Conservation (phyloP, 2,888 invertebrate species). For the Cryptocephalus primarius region DNA sequence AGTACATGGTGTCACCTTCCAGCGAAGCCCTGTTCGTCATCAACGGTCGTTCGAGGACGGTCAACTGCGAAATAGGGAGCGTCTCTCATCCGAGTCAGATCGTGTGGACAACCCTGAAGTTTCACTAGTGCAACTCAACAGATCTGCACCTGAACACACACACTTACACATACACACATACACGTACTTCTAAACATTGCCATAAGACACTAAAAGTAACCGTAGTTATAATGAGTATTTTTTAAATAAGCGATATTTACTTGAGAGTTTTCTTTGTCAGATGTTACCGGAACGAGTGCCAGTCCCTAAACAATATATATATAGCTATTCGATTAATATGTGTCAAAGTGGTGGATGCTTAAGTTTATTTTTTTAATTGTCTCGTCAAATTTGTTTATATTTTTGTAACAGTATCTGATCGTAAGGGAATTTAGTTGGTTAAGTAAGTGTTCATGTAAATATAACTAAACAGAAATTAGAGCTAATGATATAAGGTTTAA, state of each 20-base stretch:
- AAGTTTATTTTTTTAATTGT: neutral
- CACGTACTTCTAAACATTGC: neutral
- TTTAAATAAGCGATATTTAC: neutral
- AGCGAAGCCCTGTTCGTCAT: constrained; percentile 59
- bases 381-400: neutral
- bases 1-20: constrained; percentile 62
- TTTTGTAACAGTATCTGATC: neutral
- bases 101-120: constrained; percentile 53
- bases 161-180: neutral
- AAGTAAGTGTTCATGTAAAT: neutral
- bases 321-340: too few relatives aligned
- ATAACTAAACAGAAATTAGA: neutral
- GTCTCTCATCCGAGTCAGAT: constrained; percentile 52
- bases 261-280: neutral
- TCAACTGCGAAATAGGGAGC: constrained; percentile 65
- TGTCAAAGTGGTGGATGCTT: too few relatives aligned
- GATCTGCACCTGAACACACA: too few relatives aligned
- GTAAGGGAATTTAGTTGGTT: neutral
- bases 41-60: constrained; percentile 57
- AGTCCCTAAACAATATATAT: neutral
- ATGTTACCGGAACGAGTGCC: neutral
- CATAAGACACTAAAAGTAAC: neutral
- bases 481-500: too few relatives aligned
- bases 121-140: constrained; percentile 34
- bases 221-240: neutral